phyloP scores from a whole-genome alignment of 1,140 invertebrate genomes.

The Caenorhabditis briggsae region DNA sequence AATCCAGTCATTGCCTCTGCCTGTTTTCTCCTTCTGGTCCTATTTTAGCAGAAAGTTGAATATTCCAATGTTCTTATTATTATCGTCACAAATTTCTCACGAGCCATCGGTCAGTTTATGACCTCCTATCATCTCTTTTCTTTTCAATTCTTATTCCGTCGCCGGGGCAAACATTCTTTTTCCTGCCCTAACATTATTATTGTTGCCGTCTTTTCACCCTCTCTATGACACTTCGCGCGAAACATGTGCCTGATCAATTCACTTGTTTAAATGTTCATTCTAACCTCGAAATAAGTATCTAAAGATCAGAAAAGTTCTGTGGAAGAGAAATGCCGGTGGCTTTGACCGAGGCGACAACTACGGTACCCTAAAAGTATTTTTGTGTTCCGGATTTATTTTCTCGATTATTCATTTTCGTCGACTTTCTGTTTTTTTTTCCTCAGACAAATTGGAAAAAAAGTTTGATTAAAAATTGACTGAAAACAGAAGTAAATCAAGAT shows the following conservation, averaged over 20 bases:
- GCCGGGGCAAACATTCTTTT: conserved; percentile 15
- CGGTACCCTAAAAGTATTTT: too few relatives aligned
- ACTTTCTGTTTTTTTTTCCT: too few relatives aligned
- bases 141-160: neutral
- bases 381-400: too few relatives aligned
- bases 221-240: conserved; percentile 1
- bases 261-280: neutral
- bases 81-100: neutral
- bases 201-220: conserved; percentile 16
- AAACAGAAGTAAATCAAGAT: too few relatives aligned
- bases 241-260: neutral
- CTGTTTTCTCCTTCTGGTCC: neutral
- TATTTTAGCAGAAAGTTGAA: neutral
- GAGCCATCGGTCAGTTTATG: conserved; percentile 25
- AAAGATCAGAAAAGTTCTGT: too few relatives aligned
- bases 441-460: too few relatives aligned
- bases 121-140: conserved; percentile 16
- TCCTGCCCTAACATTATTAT: conserved; percentile 41
- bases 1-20: conserved; percentile 22
- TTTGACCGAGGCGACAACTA: too few relatives aligned
- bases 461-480: too few relatives aligned
- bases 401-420: too few relatives aligned
- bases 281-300: too few relatives aligned
- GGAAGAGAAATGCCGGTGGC: too few relatives aligned
- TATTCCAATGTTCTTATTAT: neutral